phyloP scores from a whole-genome alignment of 2,113 vertebrate genomes.

The Cromileptes altivelis region DNA sequence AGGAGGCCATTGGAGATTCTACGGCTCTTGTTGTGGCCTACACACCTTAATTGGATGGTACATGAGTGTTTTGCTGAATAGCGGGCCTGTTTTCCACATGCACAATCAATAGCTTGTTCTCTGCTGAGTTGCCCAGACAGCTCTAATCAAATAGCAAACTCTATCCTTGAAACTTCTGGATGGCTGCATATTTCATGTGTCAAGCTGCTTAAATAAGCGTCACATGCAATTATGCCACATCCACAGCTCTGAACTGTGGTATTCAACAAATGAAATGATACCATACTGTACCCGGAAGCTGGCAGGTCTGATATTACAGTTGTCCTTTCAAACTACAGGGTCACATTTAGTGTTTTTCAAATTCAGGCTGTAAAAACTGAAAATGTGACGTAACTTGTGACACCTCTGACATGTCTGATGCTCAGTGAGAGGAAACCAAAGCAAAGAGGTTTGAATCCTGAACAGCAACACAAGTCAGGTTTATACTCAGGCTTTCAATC shows the following conservation, averaged over 20 bases:
- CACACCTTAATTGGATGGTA: slow-evolving; percentile 63
- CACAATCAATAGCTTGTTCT: slow-evolving; percentile 66
- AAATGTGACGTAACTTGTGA: background rate
- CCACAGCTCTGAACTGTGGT: slow-evolving; percentile 8
- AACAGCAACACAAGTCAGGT: background rate
- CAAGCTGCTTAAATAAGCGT: slow-evolving; percentile 42
- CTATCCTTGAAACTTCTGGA: slow-evolving; percentile 49
- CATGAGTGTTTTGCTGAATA: slow-evolving; percentile 70
- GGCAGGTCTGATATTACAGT: background rate
- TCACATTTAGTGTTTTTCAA: background rate
- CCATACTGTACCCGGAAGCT: background rate
- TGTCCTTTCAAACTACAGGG: too few species aligned
- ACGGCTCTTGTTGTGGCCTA: slow-evolving; percentile 43
- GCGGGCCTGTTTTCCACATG: slow-evolving; percentile 52
- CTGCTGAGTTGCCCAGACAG: slow-evolving; percentile 6
- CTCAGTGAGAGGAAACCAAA: background rate
- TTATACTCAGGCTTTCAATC: background rate
- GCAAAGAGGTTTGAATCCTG: background rate
- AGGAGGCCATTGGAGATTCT: slow-evolving; percentile 61
- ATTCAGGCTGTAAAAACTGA: background rate
- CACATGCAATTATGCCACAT: slow-evolving; percentile 20
- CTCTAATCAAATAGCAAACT: slow-evolving; percentile 51
- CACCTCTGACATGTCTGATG: background rate
- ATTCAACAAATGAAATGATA: background rate
- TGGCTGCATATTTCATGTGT: slow-evolving; percentile 49